Percentiles rank a stretch among this genome's conserved stretches.
Evolutionary conservation across 92 coral and sea anemone species (phyloP).

Genomic region (Zoanthus solanderi): DNA sequence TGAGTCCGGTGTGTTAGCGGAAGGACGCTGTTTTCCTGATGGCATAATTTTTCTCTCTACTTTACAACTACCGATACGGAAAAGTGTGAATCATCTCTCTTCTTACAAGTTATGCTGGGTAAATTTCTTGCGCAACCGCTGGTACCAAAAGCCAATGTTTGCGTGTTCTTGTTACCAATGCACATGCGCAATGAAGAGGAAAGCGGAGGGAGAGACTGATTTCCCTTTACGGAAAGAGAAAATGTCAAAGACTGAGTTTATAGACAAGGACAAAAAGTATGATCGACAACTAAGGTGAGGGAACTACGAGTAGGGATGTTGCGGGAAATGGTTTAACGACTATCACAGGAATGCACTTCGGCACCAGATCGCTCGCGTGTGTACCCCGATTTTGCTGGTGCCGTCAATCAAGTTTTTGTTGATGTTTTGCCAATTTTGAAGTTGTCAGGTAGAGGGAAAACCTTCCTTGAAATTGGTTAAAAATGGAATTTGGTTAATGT

Average conservation of each 20-base stretch:
- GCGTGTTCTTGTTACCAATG: constrained; percentile 34
- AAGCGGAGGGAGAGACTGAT: constrained; percentile 84
- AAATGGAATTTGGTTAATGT: not conserved
- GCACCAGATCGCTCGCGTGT: not conserved
- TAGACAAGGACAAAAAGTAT: constrained; percentile 95
- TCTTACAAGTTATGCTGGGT: constrained; percentile 22
- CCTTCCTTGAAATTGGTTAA: not conserved
- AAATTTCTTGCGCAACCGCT: constrained; percentile 17
- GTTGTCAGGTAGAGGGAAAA: not conserved
- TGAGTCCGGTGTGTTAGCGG: constrained; percentile 95
- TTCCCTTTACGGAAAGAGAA: constrained; percentile 76
- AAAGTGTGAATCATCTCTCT: not conserved
- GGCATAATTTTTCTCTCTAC: constrained; percentile 65
- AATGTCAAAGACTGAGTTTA: constrained; percentile 87
- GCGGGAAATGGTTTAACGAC: not conserved
- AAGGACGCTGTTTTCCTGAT: constrained; percentile 87
- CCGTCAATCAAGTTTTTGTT: constrained; percentile 16
- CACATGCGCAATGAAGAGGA: constrained; percentile 98
- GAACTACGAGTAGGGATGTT: not conserved
- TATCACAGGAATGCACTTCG: not conserved
- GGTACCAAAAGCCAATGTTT: constrained; percentile 4
- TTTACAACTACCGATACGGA: not conserved
- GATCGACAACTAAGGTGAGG: constrained; percentile 97
- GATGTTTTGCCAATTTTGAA: not conserved
- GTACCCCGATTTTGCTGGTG: constrained; percentile 19